Conservation (phyloP, 2,797 vertebrate genomes). For the Momotus momota region DNA sequence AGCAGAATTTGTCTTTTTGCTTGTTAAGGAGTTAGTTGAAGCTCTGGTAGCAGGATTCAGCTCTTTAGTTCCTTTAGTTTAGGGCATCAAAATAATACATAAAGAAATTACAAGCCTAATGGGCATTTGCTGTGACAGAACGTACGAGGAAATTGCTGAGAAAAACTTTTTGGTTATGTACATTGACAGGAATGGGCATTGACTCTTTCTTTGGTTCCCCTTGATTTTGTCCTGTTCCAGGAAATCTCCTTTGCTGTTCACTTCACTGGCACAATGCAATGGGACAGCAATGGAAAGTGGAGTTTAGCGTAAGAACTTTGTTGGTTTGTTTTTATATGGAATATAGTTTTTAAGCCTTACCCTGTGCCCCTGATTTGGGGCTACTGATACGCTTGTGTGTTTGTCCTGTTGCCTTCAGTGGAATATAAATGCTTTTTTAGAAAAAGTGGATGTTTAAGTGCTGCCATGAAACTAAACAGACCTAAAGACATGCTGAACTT, state of each 20-base stretch:
- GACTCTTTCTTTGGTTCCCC: not conserved
- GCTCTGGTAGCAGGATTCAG: not conserved
- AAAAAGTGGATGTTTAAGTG: not conserved
- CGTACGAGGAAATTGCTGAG: not conserved
- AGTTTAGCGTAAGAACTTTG: not conserved
- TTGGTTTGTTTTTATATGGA: not conserved
- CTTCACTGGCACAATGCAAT: not conserved
- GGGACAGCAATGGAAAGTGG: not conserved
- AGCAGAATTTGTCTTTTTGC: not conserved
- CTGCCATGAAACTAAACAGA: not conserved
- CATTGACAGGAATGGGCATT: not conserved
- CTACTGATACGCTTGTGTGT: accelerated
- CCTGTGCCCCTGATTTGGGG: not conserved
- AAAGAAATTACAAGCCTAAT: not conserved
- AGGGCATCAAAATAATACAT: not conserved
- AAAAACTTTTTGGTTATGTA: not conserved
- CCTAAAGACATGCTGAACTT: not conserved
- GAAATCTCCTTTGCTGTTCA: not conserved
- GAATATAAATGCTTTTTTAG: not conserved
- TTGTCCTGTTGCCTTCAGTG: not conserved
- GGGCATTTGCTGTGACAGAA: not conserved
- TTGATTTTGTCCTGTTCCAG: not conserved
- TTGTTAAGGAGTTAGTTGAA: not conserved
- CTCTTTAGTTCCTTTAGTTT: not conserved
- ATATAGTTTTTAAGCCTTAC: not conserved